Base-by-base conservation (phyloP, 1,140 invertebrate genomes). In the Oncopodura yosiiana region DNA sequence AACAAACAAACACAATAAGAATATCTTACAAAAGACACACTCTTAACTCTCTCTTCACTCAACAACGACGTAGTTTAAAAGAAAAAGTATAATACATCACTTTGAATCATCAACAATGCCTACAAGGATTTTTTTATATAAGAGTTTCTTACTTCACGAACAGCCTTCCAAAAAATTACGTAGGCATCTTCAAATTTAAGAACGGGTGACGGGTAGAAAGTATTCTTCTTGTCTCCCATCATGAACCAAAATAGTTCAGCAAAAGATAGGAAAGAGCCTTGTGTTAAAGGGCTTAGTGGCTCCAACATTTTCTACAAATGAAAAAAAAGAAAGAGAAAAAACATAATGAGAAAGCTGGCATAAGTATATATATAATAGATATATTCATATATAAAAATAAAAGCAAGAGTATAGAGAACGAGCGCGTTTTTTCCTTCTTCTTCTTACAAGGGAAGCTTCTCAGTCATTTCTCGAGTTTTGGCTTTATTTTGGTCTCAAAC, bases 211-310 rank as follows among this genome's bases (percentile, higher is more conserved):
- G 83, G 77, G 37, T 43, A 32, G 49, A 61, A 58, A 14, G 53
- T 29, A 38, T 56, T 60, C 46, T 56, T 61, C 61, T 83, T 78
- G 69, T 81, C 86, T 11, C 79, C 82, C 68, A 91, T 82, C 87
- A 95, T 94, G 68, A 90, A 94, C 49, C 84, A 87, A 72, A 96
- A 97, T 1, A 96, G 75, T 73, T 96, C 91, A 2, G 88, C 89
- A 71, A 96, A 95, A 61, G 87, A 91, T 66, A 92, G 82, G 21
- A 95, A 77, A 53, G 85, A 88, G 66, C 85, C 90, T 71, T 94
- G 90, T 12, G 91, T 95, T 82, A 94, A 89, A 3, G 89, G 86
- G 71, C 87, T 92, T 8, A 95, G 75, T n/a, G 90, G 84, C 63
- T 92, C 88, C 46, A 94, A 75, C 72, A 92, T 89, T 55, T 81